Percentiles rank a stretch among this genome's conserved stretches.
Conservation (phyloP, 2,113 vertebrate species). For the Nipponia nippon region DNA sequence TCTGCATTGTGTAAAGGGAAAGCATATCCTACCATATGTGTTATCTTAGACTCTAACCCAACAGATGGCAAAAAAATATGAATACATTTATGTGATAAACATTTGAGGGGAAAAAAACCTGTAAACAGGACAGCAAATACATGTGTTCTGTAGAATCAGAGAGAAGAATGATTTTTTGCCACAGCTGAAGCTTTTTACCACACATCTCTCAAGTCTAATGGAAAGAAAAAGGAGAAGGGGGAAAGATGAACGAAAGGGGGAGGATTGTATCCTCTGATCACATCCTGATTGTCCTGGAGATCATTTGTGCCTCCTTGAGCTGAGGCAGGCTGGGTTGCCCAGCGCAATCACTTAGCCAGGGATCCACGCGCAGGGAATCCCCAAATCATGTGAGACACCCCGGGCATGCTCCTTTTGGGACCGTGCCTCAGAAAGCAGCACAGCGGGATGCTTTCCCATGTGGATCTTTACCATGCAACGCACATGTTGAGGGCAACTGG, state of each 20-base stretch:
- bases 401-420: not conserved
- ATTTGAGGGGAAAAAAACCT: not conserved
- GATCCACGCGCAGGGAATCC: not conserved
- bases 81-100: not conserved
- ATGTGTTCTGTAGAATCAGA: not conserved
- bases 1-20: not conserved
- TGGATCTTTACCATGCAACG: not conserved
- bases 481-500: not conserved
- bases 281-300: not conserved
- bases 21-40: not conserved
- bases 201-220: not conserved
- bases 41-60: not conserved
- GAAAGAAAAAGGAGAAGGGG: not conserved
- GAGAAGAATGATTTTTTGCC: not conserved
- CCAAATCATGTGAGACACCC: no score
- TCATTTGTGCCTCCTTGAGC: not conserved
- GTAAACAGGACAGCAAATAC: not conserved
- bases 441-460: not conserved
- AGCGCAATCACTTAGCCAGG: not conserved
- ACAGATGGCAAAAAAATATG: not conserved
- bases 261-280: not conserved
- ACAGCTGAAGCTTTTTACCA: not conserved
- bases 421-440: not conserved
- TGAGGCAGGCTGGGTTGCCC: not conserved
- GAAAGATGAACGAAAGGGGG: not conserved